Base-by-base conservation (phyloP, 37 sponge, comb jelly and placozoan species). In the Geodia barretti region DNA sequence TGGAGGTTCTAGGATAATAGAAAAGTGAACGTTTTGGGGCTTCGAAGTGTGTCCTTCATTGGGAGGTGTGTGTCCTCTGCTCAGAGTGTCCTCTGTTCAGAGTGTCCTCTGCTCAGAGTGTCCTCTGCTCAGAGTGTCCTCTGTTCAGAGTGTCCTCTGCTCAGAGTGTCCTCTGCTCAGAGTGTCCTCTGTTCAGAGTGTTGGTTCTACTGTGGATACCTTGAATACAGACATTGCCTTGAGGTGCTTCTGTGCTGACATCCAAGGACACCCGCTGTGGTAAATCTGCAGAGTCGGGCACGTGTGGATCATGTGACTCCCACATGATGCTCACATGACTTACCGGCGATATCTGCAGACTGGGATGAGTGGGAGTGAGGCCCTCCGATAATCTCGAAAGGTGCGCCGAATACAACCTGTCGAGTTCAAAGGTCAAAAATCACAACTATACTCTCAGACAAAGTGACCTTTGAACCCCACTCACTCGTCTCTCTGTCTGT, bases 211-310 rank as follows among this genome's bases (percentile, higher is more conserved):
- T n/a, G n/a, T n/a, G n/a, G n/a, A n/a, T n/a, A 94, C 94, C 81
- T 83, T 86, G 54, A 79, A 76, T 17, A 77, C 58, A 31, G 72
- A 41, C 84, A 94, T 90, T 4, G 38, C 54, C 38, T 39, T 62
- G 23, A 94, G 62, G 26, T 82, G 64, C 40, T 83, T 79, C 77
- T 94, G 94, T 29, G 91, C 94, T 60, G 76, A 42, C 9, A 64
- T 30, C 94, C 94, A 94, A 3, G 94, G 94, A 75, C 92, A 92
- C 41, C 78, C 70, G 31, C 77, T 75, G 63, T 85, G 85, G 70
- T 92, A 92, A 4, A 87, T 77, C 92, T 92, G 81, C 4, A 28
- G 1, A 24, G 39, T 60, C 4, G 38, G 25, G 8, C 23, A 74
- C 4, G 26, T n/a, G 54, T 7, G 25, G 41, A 72, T 11, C 25